Evolutionary conservation across 2,888 invertebrate species (phyloP).

Genomic region (Heliconius charithonia): DNA sequence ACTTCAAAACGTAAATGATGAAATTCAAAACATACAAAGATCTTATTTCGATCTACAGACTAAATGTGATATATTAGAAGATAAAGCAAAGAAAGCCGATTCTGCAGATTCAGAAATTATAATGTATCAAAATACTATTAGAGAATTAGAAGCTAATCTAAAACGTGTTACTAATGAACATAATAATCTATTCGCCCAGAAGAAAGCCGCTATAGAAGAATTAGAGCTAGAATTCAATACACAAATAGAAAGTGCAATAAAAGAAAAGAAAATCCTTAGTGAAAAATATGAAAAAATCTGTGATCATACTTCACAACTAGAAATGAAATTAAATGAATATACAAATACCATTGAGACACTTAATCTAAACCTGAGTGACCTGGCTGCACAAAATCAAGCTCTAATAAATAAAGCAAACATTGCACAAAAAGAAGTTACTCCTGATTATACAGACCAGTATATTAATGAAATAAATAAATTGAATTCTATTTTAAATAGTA

Average conservation of each 20-base stretch:
- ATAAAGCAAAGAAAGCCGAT: slow-evolving; percentile 68
- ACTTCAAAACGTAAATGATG: slow-evolving; percentile 78
- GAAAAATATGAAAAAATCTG: slow-evolving; percentile 78
- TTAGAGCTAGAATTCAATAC: slow-evolving; percentile 76
- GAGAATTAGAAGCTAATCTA: slow-evolving; percentile 73
- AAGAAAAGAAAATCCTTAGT: slow-evolving; percentile 76
- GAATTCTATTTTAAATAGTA: slow-evolving; percentile 76
- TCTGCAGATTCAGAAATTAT: slow-evolving; percentile 61
- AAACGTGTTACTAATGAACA: slow-evolving; percentile 67
- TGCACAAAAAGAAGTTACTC: slow-evolving; percentile 52
- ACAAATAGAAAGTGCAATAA: slow-evolving; percentile 75
- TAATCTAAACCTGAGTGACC: slow-evolving; percentile 65
- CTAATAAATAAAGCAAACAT: slow-evolving; percentile 58
- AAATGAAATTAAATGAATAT: slow-evolving; percentile 68
- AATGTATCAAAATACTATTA: slow-evolving; percentile 68
- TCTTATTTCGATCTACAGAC: slow-evolving; percentile 73
- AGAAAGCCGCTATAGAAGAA: slow-evolving; percentile 74
- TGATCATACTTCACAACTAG: slow-evolving; percentile 73
- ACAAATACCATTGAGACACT: slow-evolving; percentile 65
- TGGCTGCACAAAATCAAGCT: slow-evolving; percentile 66
- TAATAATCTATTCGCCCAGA: slow-evolving; percentile 70
- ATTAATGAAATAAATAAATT: slow-evolving; percentile 84
- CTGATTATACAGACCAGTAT: slow-evolving; percentile 79
- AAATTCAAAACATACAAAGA: slow-evolving; percentile 78
- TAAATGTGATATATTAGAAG: slow-evolving; percentile 64